phyloP scores from a whole-genome alignment of 1,140 invertebrate species.

The Cydia pomonella region DNA sequence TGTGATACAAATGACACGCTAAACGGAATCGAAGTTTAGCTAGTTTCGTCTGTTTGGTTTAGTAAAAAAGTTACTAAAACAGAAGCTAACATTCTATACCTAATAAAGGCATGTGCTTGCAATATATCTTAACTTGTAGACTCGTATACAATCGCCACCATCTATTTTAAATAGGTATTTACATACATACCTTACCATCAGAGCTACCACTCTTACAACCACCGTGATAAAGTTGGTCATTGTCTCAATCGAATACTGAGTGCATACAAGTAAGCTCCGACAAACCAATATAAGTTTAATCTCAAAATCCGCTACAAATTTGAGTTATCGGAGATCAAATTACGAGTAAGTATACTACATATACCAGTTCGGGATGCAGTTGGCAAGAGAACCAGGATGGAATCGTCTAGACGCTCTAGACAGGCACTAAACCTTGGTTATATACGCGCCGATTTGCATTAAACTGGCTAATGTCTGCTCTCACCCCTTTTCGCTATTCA shows the following conservation, averaged over 20 bases:
- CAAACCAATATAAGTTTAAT: background rate
- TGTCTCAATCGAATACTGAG: background rate
- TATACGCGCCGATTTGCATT: slow-evolving; percentile 27
- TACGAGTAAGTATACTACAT: background rate
- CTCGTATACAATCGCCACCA: no score
- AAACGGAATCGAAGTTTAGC: background rate
- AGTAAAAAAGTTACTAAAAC: background rate
- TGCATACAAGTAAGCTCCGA: background rate
- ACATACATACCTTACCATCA: no score
- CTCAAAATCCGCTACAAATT: background rate
- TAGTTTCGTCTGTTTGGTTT: background rate
- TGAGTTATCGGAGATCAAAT: background rate
- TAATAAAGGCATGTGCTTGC: background rate
- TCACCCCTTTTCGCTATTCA: slow-evolving; percentile 18
- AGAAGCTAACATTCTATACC: no score
- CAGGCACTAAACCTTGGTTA: slow-evolving; percentile 26
- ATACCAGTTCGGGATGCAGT: background rate
- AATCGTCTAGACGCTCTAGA: slow-evolving; percentile 25
- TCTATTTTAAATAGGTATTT: no score
- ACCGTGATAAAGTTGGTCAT: background rate
- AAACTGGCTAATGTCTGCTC: slow-evolving; percentile 25
- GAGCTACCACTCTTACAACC: no score
- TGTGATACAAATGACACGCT: background rate
- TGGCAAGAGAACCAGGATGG: slow-evolving; percentile 10
- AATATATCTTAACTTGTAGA: background rate